Conservation (phyloP, 2,888 invertebrate genomes). For the Acanthosepion esculentum region DNA sequence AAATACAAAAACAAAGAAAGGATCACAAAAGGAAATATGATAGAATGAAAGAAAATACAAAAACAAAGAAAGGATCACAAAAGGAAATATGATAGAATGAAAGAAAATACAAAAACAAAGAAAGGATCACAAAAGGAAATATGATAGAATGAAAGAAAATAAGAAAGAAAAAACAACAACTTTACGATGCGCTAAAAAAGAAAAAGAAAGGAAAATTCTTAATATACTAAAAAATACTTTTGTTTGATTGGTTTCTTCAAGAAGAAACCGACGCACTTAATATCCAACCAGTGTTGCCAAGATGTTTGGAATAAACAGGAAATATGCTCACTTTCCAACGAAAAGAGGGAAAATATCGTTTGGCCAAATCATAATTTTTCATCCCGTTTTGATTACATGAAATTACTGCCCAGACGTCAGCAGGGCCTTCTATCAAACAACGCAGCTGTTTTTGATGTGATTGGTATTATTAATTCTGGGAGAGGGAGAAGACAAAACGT, state of each 20-base stretch:
- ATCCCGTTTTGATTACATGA: neutral
- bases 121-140: too few species aligned
- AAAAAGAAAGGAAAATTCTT: neutral
- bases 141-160: too few species aligned
- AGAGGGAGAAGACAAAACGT: too few species aligned
- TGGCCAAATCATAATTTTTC: neutral
- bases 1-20: neutral
- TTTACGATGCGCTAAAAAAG: neutral
- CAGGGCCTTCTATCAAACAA: neutral
- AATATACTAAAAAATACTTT: neutral
- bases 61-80: neutral
- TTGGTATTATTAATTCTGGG: neutral
- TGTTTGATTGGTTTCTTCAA: neutral
- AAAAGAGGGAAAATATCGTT: neutral
- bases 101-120: too few species aligned
- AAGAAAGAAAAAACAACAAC: neutral
- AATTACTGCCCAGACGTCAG: too few species aligned
- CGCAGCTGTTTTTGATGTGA: neutral
- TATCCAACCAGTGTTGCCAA: neutral
- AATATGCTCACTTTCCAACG: neutral
- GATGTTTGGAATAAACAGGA: neutral
- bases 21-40: neutral
- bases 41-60: neutral
- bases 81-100: too few species aligned
- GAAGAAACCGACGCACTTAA: neutral